These are phyloP conservation scores for Erpornis zantholeuca DNA, from an alignment of 2,113 vertebrate species.

Conservation along the genomic window DNA sequence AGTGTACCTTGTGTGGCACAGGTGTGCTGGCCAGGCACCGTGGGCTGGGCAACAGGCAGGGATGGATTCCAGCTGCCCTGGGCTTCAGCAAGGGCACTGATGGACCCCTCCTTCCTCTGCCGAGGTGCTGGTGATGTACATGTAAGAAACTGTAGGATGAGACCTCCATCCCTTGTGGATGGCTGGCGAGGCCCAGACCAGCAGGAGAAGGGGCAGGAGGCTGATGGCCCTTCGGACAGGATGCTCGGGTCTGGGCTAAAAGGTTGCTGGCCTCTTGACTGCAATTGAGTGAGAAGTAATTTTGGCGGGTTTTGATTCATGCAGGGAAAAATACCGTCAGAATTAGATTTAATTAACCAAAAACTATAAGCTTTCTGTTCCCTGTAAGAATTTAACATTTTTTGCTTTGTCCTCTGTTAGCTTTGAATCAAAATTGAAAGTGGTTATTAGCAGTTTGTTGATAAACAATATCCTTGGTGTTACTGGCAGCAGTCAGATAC, in stretches of 20 bases:
- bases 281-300: not conserved
- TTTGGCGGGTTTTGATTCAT: not conserved
- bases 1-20: accelerated
- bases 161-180: not conserved
- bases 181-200: not conserved
- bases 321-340: not conserved
- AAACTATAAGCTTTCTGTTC: not conserved
- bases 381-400: not conserved
- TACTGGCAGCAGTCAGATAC: not conserved
- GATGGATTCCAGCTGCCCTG: not conserved
- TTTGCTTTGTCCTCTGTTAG: not conserved
- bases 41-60: accelerated
- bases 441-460: not conserved
- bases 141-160: not conserved
- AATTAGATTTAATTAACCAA: not conserved
- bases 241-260: not conserved
- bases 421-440: not conserved
- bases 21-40: not conserved
- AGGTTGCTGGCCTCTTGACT: not conserved
- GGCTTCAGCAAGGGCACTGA: not conserved
- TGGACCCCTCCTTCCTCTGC: not conserved
- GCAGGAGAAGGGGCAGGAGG: not conserved
- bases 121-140: not conserved
- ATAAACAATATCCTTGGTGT: not conserved
- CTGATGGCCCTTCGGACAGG: not conserved